Evolutionary conservation across 2,888 invertebrate genomes (phyloP).

Genomic region (Cryptophagus acutangulus): DNA sequence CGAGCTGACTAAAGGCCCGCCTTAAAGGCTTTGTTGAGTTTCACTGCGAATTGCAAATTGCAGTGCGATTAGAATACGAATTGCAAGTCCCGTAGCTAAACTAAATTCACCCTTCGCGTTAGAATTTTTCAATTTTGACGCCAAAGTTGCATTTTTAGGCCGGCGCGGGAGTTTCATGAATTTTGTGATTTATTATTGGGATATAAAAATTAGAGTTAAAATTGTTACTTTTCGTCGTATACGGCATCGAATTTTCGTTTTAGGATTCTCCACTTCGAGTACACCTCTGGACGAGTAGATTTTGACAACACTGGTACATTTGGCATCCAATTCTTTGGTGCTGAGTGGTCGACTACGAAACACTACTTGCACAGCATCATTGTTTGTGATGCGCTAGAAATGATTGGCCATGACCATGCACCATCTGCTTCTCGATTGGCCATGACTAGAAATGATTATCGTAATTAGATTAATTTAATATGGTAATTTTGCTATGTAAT

Average conservation of each 20-base stretch:
- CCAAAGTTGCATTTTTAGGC: background rate
- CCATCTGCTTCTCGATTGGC: too few relatives aligned
- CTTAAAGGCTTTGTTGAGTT: constrained; percentile 88
- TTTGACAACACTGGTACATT: constrained; percentile 73
- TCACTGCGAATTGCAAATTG: constrained; percentile 76
- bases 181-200: too few relatives aligned
- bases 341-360: constrained; percentile 95
- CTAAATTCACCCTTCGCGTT: constrained; percentile 1
- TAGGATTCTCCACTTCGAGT: constrained; percentile 85
- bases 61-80: too few relatives aligned
- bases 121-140: background rate
- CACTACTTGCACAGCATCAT: constrained; percentile 93
- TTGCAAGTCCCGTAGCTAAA: too few relatives aligned
- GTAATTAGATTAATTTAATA: too few relatives aligned
- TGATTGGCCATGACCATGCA: too few relatives aligned
- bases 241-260: constrained; percentile 86
- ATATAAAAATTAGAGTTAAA: too few relatives aligned
- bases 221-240: constrained; percentile 84
- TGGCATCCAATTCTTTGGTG: constrained; percentile 73
- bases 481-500: too few relatives aligned
- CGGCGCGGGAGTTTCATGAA: background rate
- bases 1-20: constrained; percentile 88
- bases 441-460: too few relatives aligned
- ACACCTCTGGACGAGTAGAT: constrained; percentile 83
- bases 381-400: constrained; percentile 38